These are phyloP conservation scores for Lagodon rhomboides DNA, from an alignment of 2,797 vertebrate species.

Conservation along the genomic window DNA sequence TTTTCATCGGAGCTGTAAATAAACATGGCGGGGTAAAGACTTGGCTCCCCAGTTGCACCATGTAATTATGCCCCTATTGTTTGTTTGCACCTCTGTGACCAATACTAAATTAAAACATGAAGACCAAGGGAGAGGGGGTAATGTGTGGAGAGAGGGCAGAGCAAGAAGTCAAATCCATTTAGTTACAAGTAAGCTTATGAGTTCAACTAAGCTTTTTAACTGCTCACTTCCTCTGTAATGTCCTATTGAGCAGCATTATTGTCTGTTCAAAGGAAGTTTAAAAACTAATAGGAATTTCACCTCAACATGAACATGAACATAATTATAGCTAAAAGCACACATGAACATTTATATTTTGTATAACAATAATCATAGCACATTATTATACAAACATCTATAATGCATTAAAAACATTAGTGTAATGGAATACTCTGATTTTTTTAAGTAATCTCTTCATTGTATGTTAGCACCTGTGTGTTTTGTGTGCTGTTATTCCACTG, in stretches of 20 bases:
- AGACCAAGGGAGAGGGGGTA: slow-evolving; percentile 19
- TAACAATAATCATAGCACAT: too few species aligned
- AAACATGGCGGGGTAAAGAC: slow-evolving; percentile 52
- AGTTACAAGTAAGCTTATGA: slow-evolving; percentile 30
- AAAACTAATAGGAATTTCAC: slow-evolving; percentile 3
- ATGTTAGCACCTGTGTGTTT: too few species aligned
- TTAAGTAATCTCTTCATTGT: too few species aligned
- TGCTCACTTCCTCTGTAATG: slow-evolving; percentile 14
- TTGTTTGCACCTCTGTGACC: slow-evolving; percentile 41
- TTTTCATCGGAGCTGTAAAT: slow-evolving; percentile 68
- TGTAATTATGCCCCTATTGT: slow-evolving; percentile 55
- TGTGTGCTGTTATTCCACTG: too few species aligned
- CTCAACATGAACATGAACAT: too few species aligned
- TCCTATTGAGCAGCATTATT: slow-evolving; percentile 1
- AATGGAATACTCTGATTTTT: too few species aligned
- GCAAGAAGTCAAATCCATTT: slow-evolving; percentile 14
- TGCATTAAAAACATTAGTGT: too few species aligned
- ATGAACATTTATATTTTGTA: too few species aligned
- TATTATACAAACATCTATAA: too few species aligned
- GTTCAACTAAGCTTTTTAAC: slow-evolving; percentile 45
- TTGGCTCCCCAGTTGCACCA: slow-evolving; percentile 42
- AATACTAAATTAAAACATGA: slow-evolving; percentile 52
- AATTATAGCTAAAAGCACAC: too few species aligned
- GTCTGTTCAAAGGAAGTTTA: slow-evolving; percentile 36
- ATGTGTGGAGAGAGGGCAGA: background rate